A percentile compares a stretch with the other conserved stretches of the same genome.
These are phyloP conservation scores for Lindbergichthys nudifrons DNA, from an alignment of 2,797 vertebrate genomes.

Conservation along the genomic window DNA sequence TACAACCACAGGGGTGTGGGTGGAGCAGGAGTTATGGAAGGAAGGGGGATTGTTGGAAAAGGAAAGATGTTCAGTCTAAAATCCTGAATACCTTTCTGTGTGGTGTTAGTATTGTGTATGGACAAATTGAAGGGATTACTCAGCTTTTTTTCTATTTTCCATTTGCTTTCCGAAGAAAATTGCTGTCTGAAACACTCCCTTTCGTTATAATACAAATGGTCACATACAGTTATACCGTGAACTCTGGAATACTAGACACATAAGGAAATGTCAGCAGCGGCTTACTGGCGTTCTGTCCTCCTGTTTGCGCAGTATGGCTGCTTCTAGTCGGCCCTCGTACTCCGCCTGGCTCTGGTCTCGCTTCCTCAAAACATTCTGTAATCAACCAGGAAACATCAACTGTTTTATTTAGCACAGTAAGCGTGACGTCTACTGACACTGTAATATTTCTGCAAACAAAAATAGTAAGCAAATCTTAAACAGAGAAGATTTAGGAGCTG, in stretches of 20 bases:
- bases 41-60: neutral
- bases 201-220: too few species aligned
- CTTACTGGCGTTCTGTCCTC: constrained; percentile 94
- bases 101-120: fast-evolving
- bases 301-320: constrained; percentile 88
- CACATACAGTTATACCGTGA: neutral
- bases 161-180: too few species aligned
- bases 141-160: neutral
- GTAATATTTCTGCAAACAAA: neutral
- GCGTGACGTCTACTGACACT: fast-evolving
- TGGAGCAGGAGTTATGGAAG: neutral
- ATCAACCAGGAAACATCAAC: constrained; percentile 12
- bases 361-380: constrained; percentile 94
- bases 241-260: neutral
- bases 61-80: neutral
- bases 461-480: neutral
- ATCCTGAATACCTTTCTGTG: neutral
- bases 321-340: constrained; percentile 95
- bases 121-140: neutral
- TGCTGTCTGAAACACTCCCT: too few species aligned
- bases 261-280: neutral
- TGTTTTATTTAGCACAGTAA: neutral
- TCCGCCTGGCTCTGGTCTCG: constrained; percentile 97
- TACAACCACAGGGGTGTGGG: constrained; percentile 5
- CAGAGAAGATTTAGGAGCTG: constrained; percentile 15